These are phyloP conservation scores for Brachirus orientalis DNA, from an alignment of 2,113 vertebrate genomes.

Conservation along the genomic window DNA sequence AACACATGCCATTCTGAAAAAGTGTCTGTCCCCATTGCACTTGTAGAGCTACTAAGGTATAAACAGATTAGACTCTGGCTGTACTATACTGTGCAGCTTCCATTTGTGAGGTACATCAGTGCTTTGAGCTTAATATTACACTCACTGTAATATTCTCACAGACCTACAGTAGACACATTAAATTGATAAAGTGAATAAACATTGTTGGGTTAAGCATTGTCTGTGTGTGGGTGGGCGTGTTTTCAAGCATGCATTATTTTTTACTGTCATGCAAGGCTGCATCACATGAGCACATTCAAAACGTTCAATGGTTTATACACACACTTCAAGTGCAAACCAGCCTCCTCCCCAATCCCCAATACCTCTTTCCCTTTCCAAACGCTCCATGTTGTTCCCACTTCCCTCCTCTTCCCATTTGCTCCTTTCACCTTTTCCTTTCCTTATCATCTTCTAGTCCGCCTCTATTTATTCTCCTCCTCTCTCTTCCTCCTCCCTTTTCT, in stretches of 20 bases:
- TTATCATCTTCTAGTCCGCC: slow-evolving; percentile 42
- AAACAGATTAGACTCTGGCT: no score
- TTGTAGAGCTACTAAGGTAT: no score
- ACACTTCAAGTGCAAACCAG: slow-evolving; percentile 5
- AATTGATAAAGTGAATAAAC: slow-evolving; percentile 19
- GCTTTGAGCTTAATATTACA: no score
- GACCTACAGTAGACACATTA: no score
- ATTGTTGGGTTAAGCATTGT: slow-evolving; percentile 17
- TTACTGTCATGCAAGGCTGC: slow-evolving; percentile 34
- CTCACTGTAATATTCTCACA: no score
- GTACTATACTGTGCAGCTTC: no score
- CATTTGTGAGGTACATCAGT: no score
- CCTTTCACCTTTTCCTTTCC: slow-evolving; percentile 20
- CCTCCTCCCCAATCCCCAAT: neutral
- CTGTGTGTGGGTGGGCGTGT: slow-evolving; percentile 15
- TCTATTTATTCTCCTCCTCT: slow-evolving; percentile 29
- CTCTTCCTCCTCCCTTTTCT: slow-evolving; percentile 21
- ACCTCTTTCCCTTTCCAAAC: slow-evolving; percentile 7
- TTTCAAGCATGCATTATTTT: slow-evolving; percentile 41
- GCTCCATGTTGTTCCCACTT: slow-evolving; percentile 38
- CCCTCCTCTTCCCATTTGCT: slow-evolving; percentile 12
- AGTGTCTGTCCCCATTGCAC: no score
- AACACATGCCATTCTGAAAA: no score
- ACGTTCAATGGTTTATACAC: slow-evolving; percentile 19
- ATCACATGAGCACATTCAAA: slow-evolving; percentile 49